Evolutionary conservation across 2,797 vertebrate species (phyloP), one percentile per base, ranked within the genome.

Genomic region (Etheostoma nigrum): DNA sequence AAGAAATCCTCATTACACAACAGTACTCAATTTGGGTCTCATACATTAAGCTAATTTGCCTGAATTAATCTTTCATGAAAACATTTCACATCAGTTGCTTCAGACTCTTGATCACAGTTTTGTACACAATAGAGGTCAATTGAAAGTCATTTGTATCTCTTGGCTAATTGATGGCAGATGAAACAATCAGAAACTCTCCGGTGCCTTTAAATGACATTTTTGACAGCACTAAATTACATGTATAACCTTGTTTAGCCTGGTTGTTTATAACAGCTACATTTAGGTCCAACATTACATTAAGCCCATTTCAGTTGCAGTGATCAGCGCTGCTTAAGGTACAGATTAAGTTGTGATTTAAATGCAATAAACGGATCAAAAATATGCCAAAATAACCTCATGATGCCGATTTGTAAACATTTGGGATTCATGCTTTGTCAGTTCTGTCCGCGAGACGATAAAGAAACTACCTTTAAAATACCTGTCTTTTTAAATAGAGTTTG

Each of bases 1-100:
- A 81, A 85, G 62, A 77, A 89, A 78, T 36, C 45, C 57, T 54
- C 0, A 77, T 87, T 91, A 88, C 30, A 88, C 80, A 91, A 86
- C 69, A 68, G 49, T 67, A 83, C 67, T 80, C 67, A 67, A 84
- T 82, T 62, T 70, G 76, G 85, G 69, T 70, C 79, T 81, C 76
- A 59, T 72, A 21, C 74, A 78, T 63, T 73, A 16, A 66, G 76
- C 57, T 83, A 59, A 78, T 86, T 88, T 86, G 64, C 65, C 44
- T 16, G 30, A 67, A 81, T 89, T 62, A 85, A 85, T 81, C 23
- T 78, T 83, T 86, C 57, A 87, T 85, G 76, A 75, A 76, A 61
- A 52, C 42, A 42, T 59, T 45, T 66, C 30, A n/a, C 52, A 78
- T 74, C 52, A 63, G 5, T 66, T 4, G 30, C 53, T 64, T 65